Evolutionary conservation across 2,888 invertebrate species (phyloP).

Genomic region (Oxyscelio sp.): DNA sequence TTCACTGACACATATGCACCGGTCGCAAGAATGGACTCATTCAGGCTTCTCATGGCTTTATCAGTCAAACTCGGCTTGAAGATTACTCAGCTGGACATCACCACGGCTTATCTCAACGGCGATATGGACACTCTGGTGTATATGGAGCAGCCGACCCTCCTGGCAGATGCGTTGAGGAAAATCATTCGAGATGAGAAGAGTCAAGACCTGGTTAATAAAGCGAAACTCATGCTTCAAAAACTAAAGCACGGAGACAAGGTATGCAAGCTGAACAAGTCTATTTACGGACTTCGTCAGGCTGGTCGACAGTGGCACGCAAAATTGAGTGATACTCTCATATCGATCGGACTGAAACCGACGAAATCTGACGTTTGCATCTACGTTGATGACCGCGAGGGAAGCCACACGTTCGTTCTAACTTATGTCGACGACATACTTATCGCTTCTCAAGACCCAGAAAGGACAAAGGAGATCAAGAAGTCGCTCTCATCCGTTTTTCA

Average conservation of each 20-base stretch:
- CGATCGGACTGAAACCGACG: not conserved
- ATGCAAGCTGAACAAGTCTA: not conserved
- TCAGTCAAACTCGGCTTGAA: not conserved
- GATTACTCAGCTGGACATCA: not conserved
- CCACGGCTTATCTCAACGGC: not conserved
- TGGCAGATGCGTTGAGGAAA: not conserved
- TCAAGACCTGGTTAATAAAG: not conserved
- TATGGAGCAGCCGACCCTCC: not conserved
- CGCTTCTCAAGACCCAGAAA: no score
- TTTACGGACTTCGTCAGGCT: no score
- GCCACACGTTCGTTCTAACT: no score
- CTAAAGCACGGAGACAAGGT: not conserved
- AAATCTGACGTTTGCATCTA: not conserved
- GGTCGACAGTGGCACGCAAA: slow-evolving; percentile 7
- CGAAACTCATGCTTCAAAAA: not conserved
- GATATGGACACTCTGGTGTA: not conserved
- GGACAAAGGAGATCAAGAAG: no score
- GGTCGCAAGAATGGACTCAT: not conserved
- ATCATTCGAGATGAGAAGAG: not conserved
- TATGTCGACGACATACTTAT: no score
- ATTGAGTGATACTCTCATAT: not conserved
- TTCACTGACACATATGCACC: not conserved
- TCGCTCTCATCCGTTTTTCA: not conserved
- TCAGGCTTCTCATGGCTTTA: not conserved
- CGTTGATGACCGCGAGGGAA: no score